Conservation (phyloP, 2,797 vertebrate genomes). For the Phyllotis vaccarum region DNA sequence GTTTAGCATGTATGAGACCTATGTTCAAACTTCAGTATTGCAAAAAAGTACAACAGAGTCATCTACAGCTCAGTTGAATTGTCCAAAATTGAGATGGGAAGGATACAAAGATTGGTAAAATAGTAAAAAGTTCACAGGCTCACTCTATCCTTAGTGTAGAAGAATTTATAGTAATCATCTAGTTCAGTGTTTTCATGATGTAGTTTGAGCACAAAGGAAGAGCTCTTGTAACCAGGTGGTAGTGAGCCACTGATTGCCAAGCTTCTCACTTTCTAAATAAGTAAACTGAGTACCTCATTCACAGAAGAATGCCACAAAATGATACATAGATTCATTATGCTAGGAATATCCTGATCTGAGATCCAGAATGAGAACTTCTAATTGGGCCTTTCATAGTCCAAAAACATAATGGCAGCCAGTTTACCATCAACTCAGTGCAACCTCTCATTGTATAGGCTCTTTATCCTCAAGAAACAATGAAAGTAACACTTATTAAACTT, state of each 20-base stretch:
- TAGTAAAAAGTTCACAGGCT: background rate
- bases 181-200: background rate
- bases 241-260: background rate
- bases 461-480: background rate
- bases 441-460: background rate
- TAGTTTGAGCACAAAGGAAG: background rate
- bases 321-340: background rate
- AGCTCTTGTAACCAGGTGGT: background rate
- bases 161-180: background rate
- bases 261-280: background rate
- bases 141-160: constrained; percentile 17
- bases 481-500: background rate
- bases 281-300: constrained; percentile 1
- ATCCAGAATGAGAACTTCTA: background rate
- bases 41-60: background rate
- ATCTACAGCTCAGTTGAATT: constrained; percentile 41
- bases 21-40: background rate
- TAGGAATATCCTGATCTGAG: background rate
- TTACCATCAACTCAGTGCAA: background rate
- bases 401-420: background rate
- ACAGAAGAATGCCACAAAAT: background rate
- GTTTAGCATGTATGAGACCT: background rate
- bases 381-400: background rate
- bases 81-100: constrained; percentile 29
- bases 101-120: background rate